phyloP scores from a whole-genome alignment of 2,888 invertebrate species.

The Mimachlamys varia region DNA sequence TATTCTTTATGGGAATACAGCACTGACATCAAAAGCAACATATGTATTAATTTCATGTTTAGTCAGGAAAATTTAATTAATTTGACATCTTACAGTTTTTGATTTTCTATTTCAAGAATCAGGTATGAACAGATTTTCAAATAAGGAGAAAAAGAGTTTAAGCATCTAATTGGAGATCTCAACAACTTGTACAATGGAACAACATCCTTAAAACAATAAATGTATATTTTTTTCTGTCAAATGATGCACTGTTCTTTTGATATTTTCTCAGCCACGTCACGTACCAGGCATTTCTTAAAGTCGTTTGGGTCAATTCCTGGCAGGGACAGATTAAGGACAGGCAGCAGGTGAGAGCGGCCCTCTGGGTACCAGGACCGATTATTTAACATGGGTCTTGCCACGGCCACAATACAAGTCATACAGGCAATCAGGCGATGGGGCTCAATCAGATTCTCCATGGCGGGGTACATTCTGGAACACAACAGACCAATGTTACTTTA shows the following conservation, averaged over 20 bases:
- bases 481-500: neutral
- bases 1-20: no score
- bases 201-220: no score
- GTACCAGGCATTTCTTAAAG: slow-evolving; percentile 84
- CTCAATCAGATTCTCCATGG: slow-evolving; percentile 93
- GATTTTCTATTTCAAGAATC: no score
- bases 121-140: no score
- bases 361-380: slow-evolving; percentile 82
- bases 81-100: no score
- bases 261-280: slow-evolving; percentile 43
- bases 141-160: no score
- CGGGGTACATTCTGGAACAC: slow-evolving; percentile 85
- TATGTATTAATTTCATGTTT: no score
- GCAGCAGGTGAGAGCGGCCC: slow-evolving; percentile 90
- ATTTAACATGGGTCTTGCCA: slow-evolving; percentile 83
- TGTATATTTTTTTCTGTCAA: neutral
- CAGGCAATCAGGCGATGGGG: slow-evolving; percentile 87
- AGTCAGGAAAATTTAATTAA: no score
- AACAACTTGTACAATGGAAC: no score
- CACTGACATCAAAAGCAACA: no score
- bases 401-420: slow-evolving; percentile 81
- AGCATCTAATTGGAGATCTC: no score
- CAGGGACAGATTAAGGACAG: slow-evolving; percentile 89
- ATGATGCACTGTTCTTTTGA: neutral
- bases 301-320: slow-evolving; percentile 97